phyloP scores from a whole-genome alignment of 2,888 invertebrate species.

The Cremastobaeus sp. region DNA sequence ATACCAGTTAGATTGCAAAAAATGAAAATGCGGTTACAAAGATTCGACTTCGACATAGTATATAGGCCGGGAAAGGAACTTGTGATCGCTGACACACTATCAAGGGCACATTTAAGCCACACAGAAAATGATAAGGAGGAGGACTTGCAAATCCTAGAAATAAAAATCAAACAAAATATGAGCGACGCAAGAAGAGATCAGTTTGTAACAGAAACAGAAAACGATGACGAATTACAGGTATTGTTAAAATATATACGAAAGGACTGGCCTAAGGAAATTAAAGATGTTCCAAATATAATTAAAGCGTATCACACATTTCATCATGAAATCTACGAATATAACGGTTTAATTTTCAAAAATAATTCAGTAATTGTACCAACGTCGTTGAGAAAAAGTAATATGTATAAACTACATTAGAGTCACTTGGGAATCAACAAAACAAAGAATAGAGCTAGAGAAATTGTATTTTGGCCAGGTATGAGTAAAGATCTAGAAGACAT shows the following conservation, averaged over 20 bases:
- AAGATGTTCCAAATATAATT: constrained; percentile 47
- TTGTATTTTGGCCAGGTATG: constrained; percentile 55
- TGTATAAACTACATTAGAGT: constrained; percentile 49
- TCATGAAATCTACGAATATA: constrained; percentile 19
- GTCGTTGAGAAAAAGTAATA: constrained; percentile 43
- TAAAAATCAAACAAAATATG: constrained; percentile 30
- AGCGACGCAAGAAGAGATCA: constrained; percentile 27
- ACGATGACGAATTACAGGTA: constrained; percentile 45
- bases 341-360: constrained; percentile 29
- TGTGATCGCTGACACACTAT: constrained; percentile 57
- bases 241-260: constrained; percentile 29
- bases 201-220: constrained; percentile 49
- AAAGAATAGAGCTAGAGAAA: constrained; percentile 39
- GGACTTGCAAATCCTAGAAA: constrained; percentile 41
- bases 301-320: constrained; percentile 49
- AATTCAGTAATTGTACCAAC: constrained; percentile 58
- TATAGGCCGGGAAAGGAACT: constrained; percentile 61
- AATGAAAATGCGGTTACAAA: constrained; percentile 54
- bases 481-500: constrained; percentile 10
- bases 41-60: constrained; percentile 49
- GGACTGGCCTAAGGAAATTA: constrained; percentile 50
- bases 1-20: constrained; percentile 50
- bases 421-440: constrained; percentile 57
- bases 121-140: constrained; percentile 37
- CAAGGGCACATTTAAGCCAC: constrained; percentile 38